Evolutionary conservation across 2,113 vertebrate species (phyloP), one percentile per base, ranked within the genome.

Genomic region (Syngnathus floridae): DNA sequence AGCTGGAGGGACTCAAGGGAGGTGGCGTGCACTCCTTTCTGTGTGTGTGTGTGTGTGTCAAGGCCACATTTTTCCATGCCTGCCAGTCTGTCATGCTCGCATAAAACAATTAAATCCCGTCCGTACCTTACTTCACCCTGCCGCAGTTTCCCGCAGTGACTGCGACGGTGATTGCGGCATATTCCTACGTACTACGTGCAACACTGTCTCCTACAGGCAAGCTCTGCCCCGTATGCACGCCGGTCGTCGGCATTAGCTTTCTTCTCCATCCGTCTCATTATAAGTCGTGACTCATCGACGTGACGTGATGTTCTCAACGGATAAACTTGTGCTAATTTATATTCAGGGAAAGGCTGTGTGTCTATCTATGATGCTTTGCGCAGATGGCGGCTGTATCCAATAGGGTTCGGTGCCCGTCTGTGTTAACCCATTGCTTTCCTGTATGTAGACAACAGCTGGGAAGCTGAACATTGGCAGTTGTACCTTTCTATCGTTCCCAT

Each of bases 41-140:
- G 60, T 64, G 61, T 60, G 65, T 22, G 61, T 19, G 37, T 67
- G 61, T 38, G 70, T 13, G 38, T 52, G 64, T 69, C 16, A 63
- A 70, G 55, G 66, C 52, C 61, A 59, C 26, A 46, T 67, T 69
- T 69, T 69, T 64, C 51, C 48, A 67, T 38, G 21, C 16, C 84
- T 80, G 79, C 80, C 80, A 75, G 87, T 88, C 84, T 84, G 86
- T 88, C 86, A 87, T 79, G 88, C 87, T 81, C 64, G 60, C 87
- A 82, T 88, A 82, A 88, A 88, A 87, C 87, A 88, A 92, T 91
- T 88, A 90, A 87, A 91, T 87, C 65, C 19, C 40, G 26, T 31
- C 3, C 0, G 75, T 78, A 66, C 63, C 56, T 58, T 22, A 69
- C 71, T 59, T 48, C n/a, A 38, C 10, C 41, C 59, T 78, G 66